Base-by-base conservation (phyloP, 92 coral and sea anemone species). In the Siderastrea siderea region DNA sequence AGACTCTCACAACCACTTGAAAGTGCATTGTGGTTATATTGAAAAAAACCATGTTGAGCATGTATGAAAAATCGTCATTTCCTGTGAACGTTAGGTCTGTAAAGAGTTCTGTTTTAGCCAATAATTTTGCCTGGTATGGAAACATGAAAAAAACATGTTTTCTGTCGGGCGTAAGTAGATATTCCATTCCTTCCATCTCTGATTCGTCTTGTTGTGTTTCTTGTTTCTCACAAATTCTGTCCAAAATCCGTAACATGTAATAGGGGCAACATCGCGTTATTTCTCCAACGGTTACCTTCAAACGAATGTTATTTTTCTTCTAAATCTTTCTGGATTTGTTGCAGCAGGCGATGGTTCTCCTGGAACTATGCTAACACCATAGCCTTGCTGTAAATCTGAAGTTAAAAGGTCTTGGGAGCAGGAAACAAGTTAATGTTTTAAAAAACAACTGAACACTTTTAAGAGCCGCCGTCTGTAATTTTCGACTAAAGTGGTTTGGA, bases 151-250 rank as follows among this genome's bases (percentile, higher is more conserved):
- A 89, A 0, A 90, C 90, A 68, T 84, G 66, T 62, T 84, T 83
- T 79, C 82, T 51, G 2, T 77, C 60, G 12, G 88, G 87, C 44
- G 65, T 88, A 79, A 92, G 84, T 43, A 88, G 43, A 64, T 92
- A 92, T 57, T 92, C 92, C 4, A 46, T 19, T 16, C 95, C 95
- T 44, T 79, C 87, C 90, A 92, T 89, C 47, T 86, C 86, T 7
- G 49, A n/a, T 43, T 79, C 62, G 3, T 89, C 93, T 63, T 90
- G 93, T 47, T 85, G 48, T 13, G 57, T 79, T 86, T 86, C 93
- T 8, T 67, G 58, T 47, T 53, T 90, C 10, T 51, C 73, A n/a
- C 55, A 2, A 86, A 72, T 79, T 15, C 79, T 65, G 16, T 61
- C 11, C 0, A 65, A 90, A 79, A 60, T 86, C 74, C 47, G 74